These are phyloP conservation scores for Characodon lateralis DNA, from an alignment of 2,797 vertebrate genomes.

Conservation along the genomic window DNA sequence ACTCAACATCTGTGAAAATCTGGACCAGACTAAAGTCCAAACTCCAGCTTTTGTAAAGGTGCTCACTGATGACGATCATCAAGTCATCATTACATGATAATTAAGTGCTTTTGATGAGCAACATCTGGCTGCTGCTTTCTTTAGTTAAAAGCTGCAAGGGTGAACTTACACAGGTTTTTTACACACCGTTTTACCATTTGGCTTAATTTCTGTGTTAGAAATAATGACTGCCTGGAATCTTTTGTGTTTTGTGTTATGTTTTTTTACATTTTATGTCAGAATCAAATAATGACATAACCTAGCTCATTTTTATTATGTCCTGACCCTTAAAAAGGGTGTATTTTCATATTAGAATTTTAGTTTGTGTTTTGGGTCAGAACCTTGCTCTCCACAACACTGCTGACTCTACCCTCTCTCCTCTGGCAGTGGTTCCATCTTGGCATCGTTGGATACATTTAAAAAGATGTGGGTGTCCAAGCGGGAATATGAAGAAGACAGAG, in stretches of 20 bases:
- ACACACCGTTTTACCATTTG: neutral
- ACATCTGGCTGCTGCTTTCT: neutral
- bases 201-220: neutral
- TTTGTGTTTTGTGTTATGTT: neutral
- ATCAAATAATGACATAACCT: neutral
- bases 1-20: no score
- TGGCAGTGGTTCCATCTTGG: conserved; percentile 88
- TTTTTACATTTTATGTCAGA: neutral
- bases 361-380: conserved; percentile 1
- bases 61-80: neutral
- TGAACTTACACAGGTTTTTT: neutral
- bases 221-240: neutral
- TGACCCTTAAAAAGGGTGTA: neutral
- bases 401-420: conserved; percentile 4
- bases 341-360: neutral
- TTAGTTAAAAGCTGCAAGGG: neutral
- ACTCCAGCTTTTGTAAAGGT: neutral
- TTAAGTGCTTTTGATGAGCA: neutral
- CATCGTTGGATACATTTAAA: conserved; percentile 92
- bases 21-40: neutral
- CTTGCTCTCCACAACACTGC: neutral
- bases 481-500: conserved; percentile 90
- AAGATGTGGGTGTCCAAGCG: conserved; percentile 96
- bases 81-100: no score
- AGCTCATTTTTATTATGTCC: neutral